phyloP scores from a whole-genome alignment of 2,113 vertebrate genomes.

The Urocynchramus pylzowi region DNA sequence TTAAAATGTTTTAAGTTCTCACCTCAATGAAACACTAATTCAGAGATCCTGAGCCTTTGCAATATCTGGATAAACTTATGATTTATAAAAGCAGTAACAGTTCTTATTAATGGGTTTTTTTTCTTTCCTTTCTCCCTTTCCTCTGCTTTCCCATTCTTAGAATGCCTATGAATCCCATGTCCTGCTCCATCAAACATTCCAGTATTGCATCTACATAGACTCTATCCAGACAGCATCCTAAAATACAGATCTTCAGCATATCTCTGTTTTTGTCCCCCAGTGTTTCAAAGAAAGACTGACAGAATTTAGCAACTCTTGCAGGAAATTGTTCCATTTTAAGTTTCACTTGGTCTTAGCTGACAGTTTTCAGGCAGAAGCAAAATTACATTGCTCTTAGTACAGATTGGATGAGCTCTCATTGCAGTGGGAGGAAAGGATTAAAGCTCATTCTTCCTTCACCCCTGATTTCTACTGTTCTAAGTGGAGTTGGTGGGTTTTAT shows the following conservation, averaged over 20 bases:
- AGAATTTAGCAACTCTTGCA: not conserved
- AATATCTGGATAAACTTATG: not conserved
- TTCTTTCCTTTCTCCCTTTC: not conserved
- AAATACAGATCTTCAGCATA: not conserved
- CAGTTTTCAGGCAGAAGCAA: constrained; percentile 3
- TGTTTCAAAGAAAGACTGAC: not conserved
- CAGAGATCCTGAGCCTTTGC: not conserved
- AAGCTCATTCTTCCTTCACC: not conserved
- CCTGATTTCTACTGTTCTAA: not conserved
- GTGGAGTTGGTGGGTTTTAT: not conserved
- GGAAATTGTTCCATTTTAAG: not conserved
- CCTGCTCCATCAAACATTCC: not conserved
- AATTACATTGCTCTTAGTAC: not conserved
- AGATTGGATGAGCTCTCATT: not conserved
- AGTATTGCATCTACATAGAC: not conserved
- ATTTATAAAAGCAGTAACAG: not conserved
- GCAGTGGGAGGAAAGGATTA: not conserved
- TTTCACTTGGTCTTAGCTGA: not conserved
- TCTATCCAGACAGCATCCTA: not conserved
- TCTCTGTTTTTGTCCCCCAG: not conserved
- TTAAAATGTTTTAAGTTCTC: not conserved
- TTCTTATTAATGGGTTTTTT: not conserved
- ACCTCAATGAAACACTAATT: not conserved
- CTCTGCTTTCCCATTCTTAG: not conserved
- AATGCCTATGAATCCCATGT: not conserved